Evolutionary conservation across 2,888 invertebrate genomes (phyloP), one percentile per base, ranked within the genome.

Genomic region (Tachystola acroxantha): DNA sequence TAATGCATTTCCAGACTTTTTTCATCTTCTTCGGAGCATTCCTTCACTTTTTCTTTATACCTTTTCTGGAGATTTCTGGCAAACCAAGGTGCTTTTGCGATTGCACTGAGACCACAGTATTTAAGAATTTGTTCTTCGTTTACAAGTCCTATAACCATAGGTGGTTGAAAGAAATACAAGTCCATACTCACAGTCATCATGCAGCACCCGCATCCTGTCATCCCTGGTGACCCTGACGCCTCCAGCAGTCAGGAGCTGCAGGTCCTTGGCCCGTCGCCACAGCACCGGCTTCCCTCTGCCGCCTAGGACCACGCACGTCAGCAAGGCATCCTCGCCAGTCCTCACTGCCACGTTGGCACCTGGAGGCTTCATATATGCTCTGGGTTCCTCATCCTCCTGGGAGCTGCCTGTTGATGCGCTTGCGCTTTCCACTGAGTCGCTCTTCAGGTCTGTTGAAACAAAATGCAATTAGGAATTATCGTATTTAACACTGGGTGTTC

Each of bases 251-350:
- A 95, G 76, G 32, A 94, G 89, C 56, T 91, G 90, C 24, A 91
- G 90, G 45, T 90, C 88, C 43, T 89, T 88, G 37, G 92, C 91
- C 53, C 92, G 89, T 65, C 91, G 91, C 94, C 94, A 94, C 60
- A 94, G 87, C 35, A 95, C 93, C 0, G 94, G 93, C 57, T 91
- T 89, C 14, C 91, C 90, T 24, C 91, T 91, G 2, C 90, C 89
- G 19, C 92, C 90, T 19, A 91, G 81, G 19, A 95, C 93, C 37
- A 95, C 94, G 69, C 95, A 95, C 7, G 94, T 95, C 32, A 95
- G 88, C 26, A 94, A 80, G 1, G 94, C 94, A 64, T 94, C 94
- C 54, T 94, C 94, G 7, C 94, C 94, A 35, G 69, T 74, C 50
- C 68, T 65, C 10, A 82, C 82, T 0, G 77, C 64, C 0, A 85